phyloP scores from a whole-genome alignment of 2,888 invertebrate genomes.

The Ptilodon capucinus region DNA sequence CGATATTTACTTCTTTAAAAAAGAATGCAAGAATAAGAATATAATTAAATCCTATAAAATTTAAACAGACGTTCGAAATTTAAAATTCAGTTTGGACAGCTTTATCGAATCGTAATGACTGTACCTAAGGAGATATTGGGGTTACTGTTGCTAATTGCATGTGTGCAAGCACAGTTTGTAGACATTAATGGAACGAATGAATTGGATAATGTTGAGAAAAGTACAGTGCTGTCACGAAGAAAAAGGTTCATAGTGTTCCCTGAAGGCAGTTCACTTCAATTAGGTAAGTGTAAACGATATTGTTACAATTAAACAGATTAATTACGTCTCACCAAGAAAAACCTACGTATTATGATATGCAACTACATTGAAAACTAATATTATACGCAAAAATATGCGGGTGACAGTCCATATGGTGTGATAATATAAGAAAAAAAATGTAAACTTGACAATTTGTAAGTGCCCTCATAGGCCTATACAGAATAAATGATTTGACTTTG shows the following conservation, averaged over 20 bases:
- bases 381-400: too few species aligned
- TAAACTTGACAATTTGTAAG: too few species aligned
- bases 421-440: too few species aligned
- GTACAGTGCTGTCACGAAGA: constrained; percentile 69
- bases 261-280: constrained; percentile 84
- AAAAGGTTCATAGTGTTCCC: constrained; percentile 83
- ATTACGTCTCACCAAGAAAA: too few species aligned
- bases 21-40: background rate
- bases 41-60: background rate
- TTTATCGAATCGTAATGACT: constrained; percentile 15
- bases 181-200: constrained; percentile 26
- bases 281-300: constrained; percentile 64
- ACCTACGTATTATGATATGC: too few species aligned
- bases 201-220: constrained; percentile 21
- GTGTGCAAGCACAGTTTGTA: constrained; percentile 7
- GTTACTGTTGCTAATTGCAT: constrained; percentile 14
- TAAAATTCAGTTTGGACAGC: too few species aligned
- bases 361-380: too few species aligned
- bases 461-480: too few species aligned
- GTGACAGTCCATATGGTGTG: too few species aligned
- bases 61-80: background rate
- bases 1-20: background rate
- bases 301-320: background rate
- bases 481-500: too few species aligned
- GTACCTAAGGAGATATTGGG: background rate